These are phyloP conservation scores for Poecilobothrus nobilitatus DNA, from an alignment of 2,888 invertebrate genomes.

Conservation along the genomic window DNA sequence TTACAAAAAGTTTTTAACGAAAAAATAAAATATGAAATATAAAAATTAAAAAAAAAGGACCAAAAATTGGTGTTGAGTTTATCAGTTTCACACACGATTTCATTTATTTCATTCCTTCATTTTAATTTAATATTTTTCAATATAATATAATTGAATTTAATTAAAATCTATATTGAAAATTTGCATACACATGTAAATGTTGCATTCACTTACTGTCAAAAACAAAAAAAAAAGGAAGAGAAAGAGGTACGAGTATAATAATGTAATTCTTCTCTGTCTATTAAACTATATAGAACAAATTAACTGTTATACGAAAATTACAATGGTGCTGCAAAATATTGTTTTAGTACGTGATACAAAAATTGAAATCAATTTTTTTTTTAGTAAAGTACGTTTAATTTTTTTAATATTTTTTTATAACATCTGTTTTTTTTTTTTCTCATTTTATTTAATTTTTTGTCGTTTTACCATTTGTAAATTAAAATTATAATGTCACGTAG, in stretches of 20 bases:
- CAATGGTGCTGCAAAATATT: no score
- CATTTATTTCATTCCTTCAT: background rate
- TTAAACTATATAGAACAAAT: no score
- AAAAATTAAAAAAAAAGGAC: no score
- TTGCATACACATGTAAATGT: no score
- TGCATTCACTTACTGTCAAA: no score
- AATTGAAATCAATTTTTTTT: background rate
- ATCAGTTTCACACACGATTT: constrained; percentile 1
- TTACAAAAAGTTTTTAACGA: no score
- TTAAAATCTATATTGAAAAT: no score
- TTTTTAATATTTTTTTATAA: background rate
- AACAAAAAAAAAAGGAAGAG: no score
- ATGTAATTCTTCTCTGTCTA: no score
- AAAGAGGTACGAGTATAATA: no score
- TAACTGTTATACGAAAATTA: no score
- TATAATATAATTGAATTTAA: background rate
- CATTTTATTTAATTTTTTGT: background rate
- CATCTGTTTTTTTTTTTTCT: background rate
- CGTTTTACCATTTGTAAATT: background rate
- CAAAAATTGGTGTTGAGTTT: background rate
- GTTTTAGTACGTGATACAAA: background rate
- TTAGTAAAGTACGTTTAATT: background rate
- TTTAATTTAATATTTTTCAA: background rate
- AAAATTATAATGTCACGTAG: background rate
- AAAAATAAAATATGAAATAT: no score